Conservation (phyloP, 2,113 vertebrate genomes). For the Phyllostomus hastatus region DNA sequence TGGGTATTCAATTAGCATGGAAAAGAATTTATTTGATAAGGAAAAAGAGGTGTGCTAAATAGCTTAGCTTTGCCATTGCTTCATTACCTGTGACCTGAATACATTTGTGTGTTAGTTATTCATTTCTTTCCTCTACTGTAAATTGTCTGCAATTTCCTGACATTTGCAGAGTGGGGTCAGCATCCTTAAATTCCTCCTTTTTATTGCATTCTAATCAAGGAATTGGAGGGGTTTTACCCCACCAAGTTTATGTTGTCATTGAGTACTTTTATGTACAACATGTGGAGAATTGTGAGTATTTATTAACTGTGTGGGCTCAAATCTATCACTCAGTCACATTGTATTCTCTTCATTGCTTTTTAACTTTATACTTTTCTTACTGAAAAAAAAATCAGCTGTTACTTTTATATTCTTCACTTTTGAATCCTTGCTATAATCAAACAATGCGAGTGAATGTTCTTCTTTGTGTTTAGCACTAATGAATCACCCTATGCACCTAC, state of each 20-base stretch:
- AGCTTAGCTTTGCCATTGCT: background rate
- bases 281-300: background rate
- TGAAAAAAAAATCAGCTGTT: background rate
- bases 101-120: background rate
- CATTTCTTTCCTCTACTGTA: background rate
- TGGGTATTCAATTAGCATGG: no score
- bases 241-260: background rate
- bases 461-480: background rate
- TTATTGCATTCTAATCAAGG: background rate
- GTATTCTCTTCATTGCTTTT: background rate
- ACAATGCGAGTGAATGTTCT: background rate
- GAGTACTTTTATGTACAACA: background rate
- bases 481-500: background rate
- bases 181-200: background rate
- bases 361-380: background rate
- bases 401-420: background rate
- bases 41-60: background rate
- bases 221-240: background rate
- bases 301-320: background rate
- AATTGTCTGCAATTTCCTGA: background rate
- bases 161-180: background rate
- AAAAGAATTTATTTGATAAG: background rate
- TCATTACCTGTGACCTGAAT: background rate
- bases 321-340: background rate
- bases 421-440: background rate